Conservation (phyloP, 2,113 vertebrate species). For the Aix galericulata region DNA sequence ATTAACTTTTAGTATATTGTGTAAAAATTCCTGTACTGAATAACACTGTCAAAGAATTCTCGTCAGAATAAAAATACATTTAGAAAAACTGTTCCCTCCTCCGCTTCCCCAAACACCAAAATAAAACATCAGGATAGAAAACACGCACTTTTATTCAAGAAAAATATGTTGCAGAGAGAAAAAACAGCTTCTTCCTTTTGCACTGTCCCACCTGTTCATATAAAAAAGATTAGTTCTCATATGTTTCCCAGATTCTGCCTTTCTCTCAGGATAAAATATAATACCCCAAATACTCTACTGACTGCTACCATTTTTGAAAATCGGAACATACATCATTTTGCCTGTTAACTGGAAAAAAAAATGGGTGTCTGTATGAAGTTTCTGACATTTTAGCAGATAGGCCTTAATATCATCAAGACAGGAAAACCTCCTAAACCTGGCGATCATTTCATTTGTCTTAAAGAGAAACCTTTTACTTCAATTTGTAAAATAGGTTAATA, state of each 20-base stretch:
- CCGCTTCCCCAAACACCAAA: not conserved
- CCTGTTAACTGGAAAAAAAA: not conserved
- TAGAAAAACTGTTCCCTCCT: fast-evolving
- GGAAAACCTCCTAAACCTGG: not conserved
- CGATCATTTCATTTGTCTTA: not conserved
- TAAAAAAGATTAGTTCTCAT: not conserved
- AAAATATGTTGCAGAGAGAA: not conserved
- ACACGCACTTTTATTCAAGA: not conserved
- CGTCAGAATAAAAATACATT: not conserved
- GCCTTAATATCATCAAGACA: not conserved
- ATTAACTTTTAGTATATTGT: not conserved
- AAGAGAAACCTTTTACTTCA: not conserved
- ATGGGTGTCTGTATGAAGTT: not conserved
- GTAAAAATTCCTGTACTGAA: not conserved
- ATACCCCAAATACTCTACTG: not conserved
- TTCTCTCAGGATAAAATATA: not conserved
- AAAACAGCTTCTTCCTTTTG: not conserved
- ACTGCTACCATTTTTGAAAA: not conserved
- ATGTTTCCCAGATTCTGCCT: not conserved
- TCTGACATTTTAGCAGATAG: not conserved
- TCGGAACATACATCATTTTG: not conserved
- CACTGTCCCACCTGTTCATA: not conserved
- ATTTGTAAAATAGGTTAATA: not conserved
- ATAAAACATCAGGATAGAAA: not conserved
- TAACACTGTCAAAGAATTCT: not conserved